Percentiles rank a stretch among this genome's conserved stretches.
phyloP scores from a whole-genome alignment of 2,888 invertebrate genomes.

The Cybosia mesomella region DNA sequence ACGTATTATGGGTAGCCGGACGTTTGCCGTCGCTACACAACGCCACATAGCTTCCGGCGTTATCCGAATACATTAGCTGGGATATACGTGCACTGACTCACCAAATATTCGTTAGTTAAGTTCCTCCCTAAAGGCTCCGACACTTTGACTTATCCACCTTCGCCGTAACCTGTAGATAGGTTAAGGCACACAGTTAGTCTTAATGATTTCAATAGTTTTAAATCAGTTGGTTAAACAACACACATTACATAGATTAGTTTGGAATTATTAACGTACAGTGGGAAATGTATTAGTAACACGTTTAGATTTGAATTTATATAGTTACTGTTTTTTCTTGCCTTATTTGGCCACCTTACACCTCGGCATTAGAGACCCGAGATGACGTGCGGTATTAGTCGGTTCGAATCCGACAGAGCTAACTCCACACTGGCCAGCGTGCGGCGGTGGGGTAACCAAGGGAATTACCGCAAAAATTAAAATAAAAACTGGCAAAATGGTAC shows the following conservation, averaged over 20 bases:
- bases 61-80: slow-evolving; percentile 74
- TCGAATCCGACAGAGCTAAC: too few relatives aligned
- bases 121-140: slow-evolving; percentile 60
- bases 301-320: background rate
- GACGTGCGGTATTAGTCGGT: too few relatives aligned
- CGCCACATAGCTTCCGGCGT: slow-evolving; percentile 59
- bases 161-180: slow-evolving; percentile 46
- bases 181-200: slow-evolving; percentile 31
- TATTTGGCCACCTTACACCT: too few relatives aligned
- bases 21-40: slow-evolving; percentile 59
- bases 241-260: background rate
- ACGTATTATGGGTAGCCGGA: slow-evolving; percentile 44
- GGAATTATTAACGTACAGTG: background rate
- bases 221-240: background rate
- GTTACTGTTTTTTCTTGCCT: too few relatives aligned
- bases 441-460: too few relatives aligned
- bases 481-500: too few relatives aligned
- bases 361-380: too few relatives aligned
- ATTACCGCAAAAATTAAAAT: too few relatives aligned
- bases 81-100: slow-evolving; percentile 71
- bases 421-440: too few relatives aligned
- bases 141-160: slow-evolving; percentile 56
- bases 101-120: slow-evolving; percentile 66
- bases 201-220: slow-evolving; percentile 1
- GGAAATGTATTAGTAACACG: background rate